Conservation (phyloP, 2,888 invertebrate species). For the Eupeodes luniger region DNA sequence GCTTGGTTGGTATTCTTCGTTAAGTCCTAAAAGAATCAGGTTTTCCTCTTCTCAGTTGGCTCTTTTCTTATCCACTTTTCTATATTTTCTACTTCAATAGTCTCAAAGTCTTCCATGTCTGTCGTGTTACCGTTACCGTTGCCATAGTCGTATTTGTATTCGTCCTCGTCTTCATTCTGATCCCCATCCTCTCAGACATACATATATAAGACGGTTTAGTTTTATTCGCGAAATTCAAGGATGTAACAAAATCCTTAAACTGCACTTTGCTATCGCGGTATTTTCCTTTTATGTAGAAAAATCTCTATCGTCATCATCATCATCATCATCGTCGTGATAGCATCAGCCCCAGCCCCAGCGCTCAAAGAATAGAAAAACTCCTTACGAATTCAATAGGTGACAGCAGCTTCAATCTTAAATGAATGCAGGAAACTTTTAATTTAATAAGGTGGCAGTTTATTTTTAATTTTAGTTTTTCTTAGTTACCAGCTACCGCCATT, state of each 20-base stretch:
- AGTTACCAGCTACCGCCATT: not conserved
- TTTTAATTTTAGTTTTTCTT: constrained; percentile 52
- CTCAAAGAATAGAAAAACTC: constrained; percentile 31
- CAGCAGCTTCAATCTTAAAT: constrained; percentile 69
- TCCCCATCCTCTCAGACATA: too few species aligned
- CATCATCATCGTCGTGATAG: too few species aligned
- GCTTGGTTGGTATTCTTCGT: not conserved
- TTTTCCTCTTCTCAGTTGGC: not conserved
- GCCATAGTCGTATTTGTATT: too few species aligned
- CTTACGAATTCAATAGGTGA: constrained; percentile 65
- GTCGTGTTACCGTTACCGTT: too few species aligned
- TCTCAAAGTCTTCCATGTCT: not conserved
- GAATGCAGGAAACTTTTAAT: constrained; percentile 71
- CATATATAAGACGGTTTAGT: too few species aligned
- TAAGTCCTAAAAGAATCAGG: not conserved
- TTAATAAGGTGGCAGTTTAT: constrained; percentile 69
- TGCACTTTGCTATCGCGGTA: not conserved
- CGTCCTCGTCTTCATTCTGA: too few species aligned
- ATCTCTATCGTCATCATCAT: constrained; percentile 32
- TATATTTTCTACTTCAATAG: constrained; percentile 15
- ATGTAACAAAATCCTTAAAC: constrained; percentile 13
- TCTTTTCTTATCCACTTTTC: constrained; percentile 7
- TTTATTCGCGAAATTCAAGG: not conserved
- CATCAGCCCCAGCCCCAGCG: not conserved
- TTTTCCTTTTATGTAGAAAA: not conserved